Base-by-base conservation (phyloP, 2,888 invertebrate species). In the Trichopoda pennipes region DNA sequence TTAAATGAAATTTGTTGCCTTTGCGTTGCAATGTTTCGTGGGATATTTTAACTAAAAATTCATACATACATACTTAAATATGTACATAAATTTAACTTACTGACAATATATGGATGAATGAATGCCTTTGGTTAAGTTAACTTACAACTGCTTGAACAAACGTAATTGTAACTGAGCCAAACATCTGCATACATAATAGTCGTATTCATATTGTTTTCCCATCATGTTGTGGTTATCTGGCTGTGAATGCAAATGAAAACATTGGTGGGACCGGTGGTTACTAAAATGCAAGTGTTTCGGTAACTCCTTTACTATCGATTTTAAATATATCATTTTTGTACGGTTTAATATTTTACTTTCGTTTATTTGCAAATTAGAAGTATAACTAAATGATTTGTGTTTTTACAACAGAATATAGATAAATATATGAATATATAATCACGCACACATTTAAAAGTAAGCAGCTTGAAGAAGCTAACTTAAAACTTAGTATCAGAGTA, bases 171-270 rank as follows among this genome's bases (percentile, higher is more conserved):
- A 44, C 32, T 53, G 16, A 19, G 32, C 19, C 32, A 35, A 35
- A 51, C 12, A 61, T 28, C 12, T 19, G 3, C 17, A 2, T 49
- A 47, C 17, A 17, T 8, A 55, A n/a, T 21, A 21, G 17, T 38
- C 23, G 21, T 53, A 44, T 55, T 66, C 51, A 44, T 70, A 44
- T 70, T 76, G 75, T 80, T 44, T 47, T 60, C 66, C 75, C 70
- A 42, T 44, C 56, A 70, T 75, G 77, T 73, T 80, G 80, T 82
- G 74, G 80, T 74, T 47, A 73, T 74, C 60, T 32, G 69, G 69
- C 73, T 63, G 61, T 79, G 83, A 85, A 80, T 82, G 64, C 76
- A 73, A 84, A 83, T 76, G 76, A 84, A 85, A 85, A 82, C 84
- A 85, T 84, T 82, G 78, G 75, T 19, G 56, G 63, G 3, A 9